A percentile compares a stretch with the other conserved stretches of the same genome.
phyloP scores from a whole-genome alignment of 1,140 invertebrate genomes.

The Rhagoletis pomonella region DNA sequence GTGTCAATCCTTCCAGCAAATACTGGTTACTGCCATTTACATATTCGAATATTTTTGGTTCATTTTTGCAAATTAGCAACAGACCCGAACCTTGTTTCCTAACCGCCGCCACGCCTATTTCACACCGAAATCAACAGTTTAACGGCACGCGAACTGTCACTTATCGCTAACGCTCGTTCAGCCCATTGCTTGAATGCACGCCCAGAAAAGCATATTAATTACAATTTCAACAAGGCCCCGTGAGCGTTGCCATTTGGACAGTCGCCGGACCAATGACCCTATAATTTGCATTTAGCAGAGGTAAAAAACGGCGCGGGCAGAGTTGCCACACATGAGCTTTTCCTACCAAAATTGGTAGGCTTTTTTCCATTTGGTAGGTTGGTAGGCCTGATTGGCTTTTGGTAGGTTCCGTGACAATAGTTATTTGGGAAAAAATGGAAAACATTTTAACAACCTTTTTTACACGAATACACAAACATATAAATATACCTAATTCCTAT shows the following conservation, averaged over 20 bases:
- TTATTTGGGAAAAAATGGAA: no score
- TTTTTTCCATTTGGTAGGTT: no score
- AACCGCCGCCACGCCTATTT: conserved; percentile 39
- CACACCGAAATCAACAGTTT: conserved; percentile 36
- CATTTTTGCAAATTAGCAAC: neutral
- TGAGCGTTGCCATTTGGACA: conserved; percentile 28
- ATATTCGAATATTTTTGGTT: neutral
- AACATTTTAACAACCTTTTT: no score
- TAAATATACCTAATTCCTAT: no score
- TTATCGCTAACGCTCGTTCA: conserved; percentile 17
- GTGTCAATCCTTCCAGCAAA: neutral
- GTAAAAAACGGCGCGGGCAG: neutral
- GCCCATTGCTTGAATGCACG: neutral
- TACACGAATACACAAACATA: no score
- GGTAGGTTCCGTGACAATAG: no score
- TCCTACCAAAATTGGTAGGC: no score
- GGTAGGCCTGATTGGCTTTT: no score
- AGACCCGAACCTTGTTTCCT: neutral
- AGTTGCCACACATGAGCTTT: neutral
- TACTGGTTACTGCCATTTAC: neutral
- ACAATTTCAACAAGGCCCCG: neutral
- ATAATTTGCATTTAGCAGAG: conserved; percentile 32
- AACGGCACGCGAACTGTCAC: conserved; percentile 47
- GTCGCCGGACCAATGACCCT: conserved; percentile 33
- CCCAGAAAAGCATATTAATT: conserved; percentile 48